A percentile compares a stretch with the other conserved stretches of the same genome.
These are phyloP conservation scores for Lasius platythorax DNA, from an alignment of 2,888 invertebrate genomes.

Conservation along the genomic window DNA sequence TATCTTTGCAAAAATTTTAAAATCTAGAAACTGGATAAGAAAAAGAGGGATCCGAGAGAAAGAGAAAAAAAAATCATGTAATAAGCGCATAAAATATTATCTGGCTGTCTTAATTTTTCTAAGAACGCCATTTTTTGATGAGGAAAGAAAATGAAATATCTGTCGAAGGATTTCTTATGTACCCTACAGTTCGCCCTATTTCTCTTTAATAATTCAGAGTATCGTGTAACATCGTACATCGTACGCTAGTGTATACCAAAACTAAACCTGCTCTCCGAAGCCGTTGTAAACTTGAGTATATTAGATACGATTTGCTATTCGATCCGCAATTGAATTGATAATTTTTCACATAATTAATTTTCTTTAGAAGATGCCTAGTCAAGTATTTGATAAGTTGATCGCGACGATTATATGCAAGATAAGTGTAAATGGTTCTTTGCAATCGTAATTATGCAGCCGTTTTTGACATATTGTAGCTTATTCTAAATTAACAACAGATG, in stretches of 20 bases:
- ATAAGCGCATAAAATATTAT: background rate
- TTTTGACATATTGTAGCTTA: too few relatives aligned
- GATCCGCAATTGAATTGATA: background rate
- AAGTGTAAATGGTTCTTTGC: background rate
- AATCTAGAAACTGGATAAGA: background rate
- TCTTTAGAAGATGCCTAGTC: background rate
- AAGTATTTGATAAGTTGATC: background rate
- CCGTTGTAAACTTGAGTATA: background rate
- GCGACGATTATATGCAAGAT: background rate
- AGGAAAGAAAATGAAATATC: background rate
- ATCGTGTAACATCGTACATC: background rate
- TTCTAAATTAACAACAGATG: background rate
- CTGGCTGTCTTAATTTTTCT: background rate
- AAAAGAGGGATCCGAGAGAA: background rate
- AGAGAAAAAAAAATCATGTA: background rate
- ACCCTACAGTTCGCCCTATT: background rate
- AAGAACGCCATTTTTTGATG: background rate
- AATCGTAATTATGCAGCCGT: background rate
- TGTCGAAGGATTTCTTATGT: background rate
- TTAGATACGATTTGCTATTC: background rate
- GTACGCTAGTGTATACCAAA: background rate
- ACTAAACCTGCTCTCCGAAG: background rate
- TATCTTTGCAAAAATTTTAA: background rate
- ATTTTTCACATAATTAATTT: background rate
- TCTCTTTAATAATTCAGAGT: slow-evolving; percentile 2